A percentile compares a stretch with the other conserved stretches of the same genome.
Evolutionary conservation across 1,140 invertebrate genomes (phyloP).

Genomic region (Geopemphigus sp.): DNA sequence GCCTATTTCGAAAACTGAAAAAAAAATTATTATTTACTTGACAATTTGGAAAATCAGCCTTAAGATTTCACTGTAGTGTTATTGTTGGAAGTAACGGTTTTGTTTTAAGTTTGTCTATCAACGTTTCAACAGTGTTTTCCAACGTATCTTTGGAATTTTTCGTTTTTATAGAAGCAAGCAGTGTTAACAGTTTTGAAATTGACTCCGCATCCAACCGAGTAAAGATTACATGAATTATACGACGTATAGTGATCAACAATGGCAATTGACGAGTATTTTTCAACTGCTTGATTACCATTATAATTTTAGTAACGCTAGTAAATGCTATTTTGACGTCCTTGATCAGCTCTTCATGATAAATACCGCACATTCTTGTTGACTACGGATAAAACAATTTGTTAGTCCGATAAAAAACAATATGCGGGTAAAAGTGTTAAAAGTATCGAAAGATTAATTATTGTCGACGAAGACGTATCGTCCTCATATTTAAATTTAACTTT

Average conservation of each 20-base stretch:
- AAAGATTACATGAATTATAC: background rate
- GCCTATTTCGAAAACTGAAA: background rate
- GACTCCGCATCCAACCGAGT: background rate
- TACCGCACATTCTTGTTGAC: background rate
- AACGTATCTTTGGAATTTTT: background rate
- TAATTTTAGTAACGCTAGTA: background rate
- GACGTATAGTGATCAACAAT: background rate
- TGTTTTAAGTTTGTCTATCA: background rate
- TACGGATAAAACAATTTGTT: slow-evolving; percentile 4
- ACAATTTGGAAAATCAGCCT: background rate
- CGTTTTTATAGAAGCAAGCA: background rate
- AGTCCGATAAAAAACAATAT: background rate
- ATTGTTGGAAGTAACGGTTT: background rate
- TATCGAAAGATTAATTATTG: too few species aligned
- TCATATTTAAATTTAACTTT: too few species aligned
- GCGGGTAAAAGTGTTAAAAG: background rate
- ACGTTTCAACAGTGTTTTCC: background rate
- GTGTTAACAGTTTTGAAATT: background rate
- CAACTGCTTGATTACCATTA: background rate
- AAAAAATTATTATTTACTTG: background rate
- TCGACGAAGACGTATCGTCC: too few species aligned
- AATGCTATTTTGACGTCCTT: background rate
- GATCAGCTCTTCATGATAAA: background rate
- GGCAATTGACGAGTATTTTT: background rate
- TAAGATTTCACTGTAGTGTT: background rate